These are phyloP conservation scores for Hartigia nigra DNA, from an alignment of 2,888 invertebrate species.

Conservation along the genomic window DNA sequence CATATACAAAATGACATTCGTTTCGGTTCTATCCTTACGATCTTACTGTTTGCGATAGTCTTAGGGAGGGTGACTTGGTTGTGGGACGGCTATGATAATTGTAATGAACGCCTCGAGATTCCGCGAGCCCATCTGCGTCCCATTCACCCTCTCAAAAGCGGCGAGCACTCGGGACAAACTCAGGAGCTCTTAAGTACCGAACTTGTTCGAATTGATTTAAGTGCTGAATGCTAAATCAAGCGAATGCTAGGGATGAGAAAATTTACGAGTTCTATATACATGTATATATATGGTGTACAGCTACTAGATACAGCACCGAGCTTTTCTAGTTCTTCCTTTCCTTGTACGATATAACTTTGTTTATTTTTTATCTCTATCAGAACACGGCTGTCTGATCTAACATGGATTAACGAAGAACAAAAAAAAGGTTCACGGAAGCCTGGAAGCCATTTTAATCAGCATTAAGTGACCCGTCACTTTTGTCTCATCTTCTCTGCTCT, in stretches of 20 bases:
- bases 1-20: neutral
- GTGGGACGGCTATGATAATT: constrained; percentile 64
- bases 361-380: neutral
- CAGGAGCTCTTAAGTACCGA: constrained; percentile 64
- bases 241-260: constrained; percentile 32
- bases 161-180: constrained; percentile 50
- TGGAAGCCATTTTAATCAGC: constrained; percentile 26
- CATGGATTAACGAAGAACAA: neutral
- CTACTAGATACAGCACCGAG: constrained; percentile 28
- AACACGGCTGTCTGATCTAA: constrained; percentile 16
- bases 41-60: constrained; percentile 39
- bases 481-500: neutral
- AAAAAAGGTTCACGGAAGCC: neutral
- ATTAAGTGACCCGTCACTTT: constrained; percentile 16
- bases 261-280: constrained; percentile 49
- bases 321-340: neutral
- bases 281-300: neutral
- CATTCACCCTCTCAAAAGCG: constrained; percentile 31
- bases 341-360: neutral
- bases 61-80: constrained; percentile 42
- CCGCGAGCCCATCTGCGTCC: constrained; percentile 64
- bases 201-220: constrained; percentile 66
- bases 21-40: neutral
- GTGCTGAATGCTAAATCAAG: constrained; percentile 66
- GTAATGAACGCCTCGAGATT: constrained; percentile 65